Base-by-base conservation (phyloP, 2,113 vertebrate species). In the Nanorana parkeri region DNA sequence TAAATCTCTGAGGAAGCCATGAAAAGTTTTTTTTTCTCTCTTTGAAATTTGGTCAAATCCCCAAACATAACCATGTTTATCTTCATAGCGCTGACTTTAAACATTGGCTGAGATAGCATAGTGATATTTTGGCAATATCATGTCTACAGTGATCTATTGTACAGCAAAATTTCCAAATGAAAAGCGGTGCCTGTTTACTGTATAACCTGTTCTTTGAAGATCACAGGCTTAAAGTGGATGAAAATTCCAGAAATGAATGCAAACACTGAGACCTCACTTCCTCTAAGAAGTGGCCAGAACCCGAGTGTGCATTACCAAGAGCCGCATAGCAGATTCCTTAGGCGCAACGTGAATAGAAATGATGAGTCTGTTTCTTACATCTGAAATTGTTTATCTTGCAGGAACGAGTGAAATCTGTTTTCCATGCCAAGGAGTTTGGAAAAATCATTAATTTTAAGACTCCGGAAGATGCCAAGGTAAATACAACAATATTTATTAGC, bases 401-500 rank as follows among this genome's bases (percentile, higher is more conserved):
- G 97, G 97, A 99, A 87, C 94, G 97, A 84, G 96, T 99, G 3
- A 99, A 97, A 83, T 99, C 97, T 82, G 97, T 99, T 80, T 99
- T 99, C 86, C 97, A 99, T 84, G 95, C 97, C 89, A 99, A 96
- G 90, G 97, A 99, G 89, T 99, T 96, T 92, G 97, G 97, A 84
- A 99, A 99, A 93, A 99, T 99, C 86, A 96, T 99, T 88, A 99
- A 99, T 90, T 99, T 99, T 88, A 96, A 83, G 92, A 95, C 90
- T 74, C 91, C 96, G 41, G 95, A 97, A 81, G 94, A 98, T 86
- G 97, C 97, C 78, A 96, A 92, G 93, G 97, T 99, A 93, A 76
- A 56, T 80, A 66, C 15, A 56, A 56, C 55, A 36, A 23, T 73
- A 68, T 77, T 64, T 73, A 68, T 77, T 64, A 51, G 32, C 51